Evolutionary conservation across 2,113 vertebrate genomes (phyloP), one percentile per base, ranked within the genome.

Genomic region (Paraplagusia blochii): DNA sequence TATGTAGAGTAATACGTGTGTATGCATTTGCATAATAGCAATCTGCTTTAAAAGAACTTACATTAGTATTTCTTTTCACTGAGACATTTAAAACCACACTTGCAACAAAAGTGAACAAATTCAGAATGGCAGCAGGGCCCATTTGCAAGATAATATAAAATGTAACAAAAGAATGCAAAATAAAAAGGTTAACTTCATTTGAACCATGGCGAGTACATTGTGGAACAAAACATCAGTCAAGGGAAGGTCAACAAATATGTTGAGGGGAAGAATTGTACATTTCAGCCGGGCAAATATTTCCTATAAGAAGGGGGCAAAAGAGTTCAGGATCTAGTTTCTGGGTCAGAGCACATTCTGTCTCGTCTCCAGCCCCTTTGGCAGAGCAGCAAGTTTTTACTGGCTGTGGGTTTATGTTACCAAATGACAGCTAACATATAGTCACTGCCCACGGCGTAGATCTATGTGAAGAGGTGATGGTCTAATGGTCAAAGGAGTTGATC

Each of bases 301-400:
- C 77, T 80, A 78, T 82, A 83, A 80, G 83, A 53, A 80, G 70
- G 81, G 81, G 79, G 77, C 66, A 78, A 77, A 82, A 80, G 79
- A 81, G 84, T 81, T 85, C 80, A 81, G 59, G 63, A 57, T 63
- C 63, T 15, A 43, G 63, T 85, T 84, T 84, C 79, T 84, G 83
- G 83, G 84, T 88, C 79, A 79, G 76, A 55, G 82, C 72, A 49
- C 16, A 33, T 58, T 58, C 56, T 71, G 72, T 53, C 44, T 40
- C 50, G 39, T 75, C 55, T 64, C 48, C 52, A 8, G 9, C 58
- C 69, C 80, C 74, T 0, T 22, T 76, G 80, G 78, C 72, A 17
- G 64, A 54, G 8, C 63, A 56, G 67, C 63, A 66, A 74, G 64
- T 81, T 71, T 74, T 71, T 45, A 64, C 81, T 62, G 63, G 84